Conservation (phyloP, 2,113 vertebrate species). For the Ptyas mucosa region DNA sequence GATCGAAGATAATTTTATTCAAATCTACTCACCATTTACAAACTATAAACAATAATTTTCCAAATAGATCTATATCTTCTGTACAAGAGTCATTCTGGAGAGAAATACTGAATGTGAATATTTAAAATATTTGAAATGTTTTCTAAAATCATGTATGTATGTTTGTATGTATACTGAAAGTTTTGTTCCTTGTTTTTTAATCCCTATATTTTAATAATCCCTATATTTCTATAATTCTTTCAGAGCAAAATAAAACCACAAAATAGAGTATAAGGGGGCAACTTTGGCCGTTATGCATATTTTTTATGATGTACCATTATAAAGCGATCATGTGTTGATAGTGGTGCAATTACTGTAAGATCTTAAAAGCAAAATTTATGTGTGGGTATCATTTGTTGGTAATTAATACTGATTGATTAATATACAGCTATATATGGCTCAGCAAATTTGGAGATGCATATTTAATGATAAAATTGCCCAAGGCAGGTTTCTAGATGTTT, state of each 20-base stretch:
- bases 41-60: neutral
- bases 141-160: neutral
- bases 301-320: neutral
- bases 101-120: neutral
- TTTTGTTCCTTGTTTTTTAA: neutral
- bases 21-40: neutral
- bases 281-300: neutral
- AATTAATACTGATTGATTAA: neutral
- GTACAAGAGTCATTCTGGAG: neutral
- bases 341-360: neutral
- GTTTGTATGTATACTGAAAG: neutral
- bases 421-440: neutral
- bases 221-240: neutral
- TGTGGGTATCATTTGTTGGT: neutral
- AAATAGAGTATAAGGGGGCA: neutral
- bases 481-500: neutral
- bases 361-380: neutral
- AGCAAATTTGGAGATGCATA: neutral
- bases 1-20: neutral
- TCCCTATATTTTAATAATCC: neutral
- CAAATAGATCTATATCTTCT: neutral
- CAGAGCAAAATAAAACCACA: neutral
- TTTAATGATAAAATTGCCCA: neutral
- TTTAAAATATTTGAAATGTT: neutral
- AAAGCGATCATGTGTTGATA: neutral